A percentile compares a stretch with the other conserved stretches of the same genome.
phyloP scores from a whole-genome alignment of 2,888 invertebrate genomes.

The Poecilobothrus nobilitatus region DNA sequence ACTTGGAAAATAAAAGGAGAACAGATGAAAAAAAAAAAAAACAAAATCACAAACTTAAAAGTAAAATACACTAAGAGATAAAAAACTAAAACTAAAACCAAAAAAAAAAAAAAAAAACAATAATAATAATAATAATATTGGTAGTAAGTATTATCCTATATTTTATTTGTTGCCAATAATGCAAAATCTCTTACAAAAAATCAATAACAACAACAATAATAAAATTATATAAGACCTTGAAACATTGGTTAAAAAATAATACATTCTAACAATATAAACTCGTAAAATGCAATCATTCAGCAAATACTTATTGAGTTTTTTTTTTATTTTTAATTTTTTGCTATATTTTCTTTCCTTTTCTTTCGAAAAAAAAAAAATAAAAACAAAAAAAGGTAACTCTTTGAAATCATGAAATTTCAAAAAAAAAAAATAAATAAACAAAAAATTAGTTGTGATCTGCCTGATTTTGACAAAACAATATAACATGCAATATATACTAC shows the following conservation, averaged over 20 bases:
- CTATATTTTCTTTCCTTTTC: not conserved
- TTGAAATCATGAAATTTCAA: not conserved
- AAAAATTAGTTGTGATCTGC: not conserved
- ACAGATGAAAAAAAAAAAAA: slow-evolving; percentile 17
- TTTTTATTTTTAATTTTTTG: not conserved
- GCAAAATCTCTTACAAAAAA: not conserved
- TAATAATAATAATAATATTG: slow-evolving; percentile 21
- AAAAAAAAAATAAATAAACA: no score
- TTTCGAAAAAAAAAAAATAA: not conserved
- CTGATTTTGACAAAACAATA: slow-evolving; percentile 1
- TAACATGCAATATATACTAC: not conserved
- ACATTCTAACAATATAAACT: slow-evolving; percentile 5
- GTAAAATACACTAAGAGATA: slow-evolving; percentile 23
- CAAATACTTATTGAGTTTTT: not conserved
- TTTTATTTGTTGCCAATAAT: slow-evolving; percentile 6
- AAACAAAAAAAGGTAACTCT: not conserved
- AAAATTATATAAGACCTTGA: not conserved
- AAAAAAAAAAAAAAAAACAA: slow-evolving; percentile 11
- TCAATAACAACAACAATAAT: not conserved
- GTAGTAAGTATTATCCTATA: slow-evolving; percentile 6
- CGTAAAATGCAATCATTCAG: slow-evolving; percentile 1
- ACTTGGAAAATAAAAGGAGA: not conserved
- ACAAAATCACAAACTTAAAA: slow-evolving; percentile 9
- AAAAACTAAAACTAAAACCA: slow-evolving; percentile 16
- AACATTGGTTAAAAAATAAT: not conserved